Percentiles rank a stretch among this genome's conserved stretches.
phyloP scores from a whole-genome alignment of 2,797 vertebrate species.

The Netta rufina region DNA sequence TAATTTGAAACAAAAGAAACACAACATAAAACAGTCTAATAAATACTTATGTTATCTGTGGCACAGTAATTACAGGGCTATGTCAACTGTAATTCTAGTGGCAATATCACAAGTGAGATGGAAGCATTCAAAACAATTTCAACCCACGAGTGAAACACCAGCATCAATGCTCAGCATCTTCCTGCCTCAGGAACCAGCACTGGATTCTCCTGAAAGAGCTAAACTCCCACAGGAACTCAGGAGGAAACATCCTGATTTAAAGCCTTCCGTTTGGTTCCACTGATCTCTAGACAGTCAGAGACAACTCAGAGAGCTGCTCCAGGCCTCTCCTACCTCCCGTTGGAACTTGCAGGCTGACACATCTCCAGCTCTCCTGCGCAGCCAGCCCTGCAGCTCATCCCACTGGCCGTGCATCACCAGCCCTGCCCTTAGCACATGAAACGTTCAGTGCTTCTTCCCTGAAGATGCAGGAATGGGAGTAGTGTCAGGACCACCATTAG shows the following conservation, averaged over 20 bases:
- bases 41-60: background rate
- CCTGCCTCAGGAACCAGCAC: background rate
- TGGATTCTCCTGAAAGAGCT: background rate
- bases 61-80: background rate
- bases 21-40: background rate
- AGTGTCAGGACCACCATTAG: background rate
- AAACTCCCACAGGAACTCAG: background rate
- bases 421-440: background rate
- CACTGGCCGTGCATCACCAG: background rate
- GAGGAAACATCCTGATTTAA: background rate
- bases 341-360: background rate
- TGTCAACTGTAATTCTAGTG: background rate
- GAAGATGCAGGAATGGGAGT: background rate
- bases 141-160: background rate
- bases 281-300: background rate
- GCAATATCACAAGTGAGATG: background rate
- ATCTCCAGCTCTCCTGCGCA: rapidly evolving
- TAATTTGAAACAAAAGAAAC: background rate
- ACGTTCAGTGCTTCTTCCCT: background rate
- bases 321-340: background rate
- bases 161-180: background rate
- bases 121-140: background rate
- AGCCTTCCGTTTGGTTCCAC: background rate
- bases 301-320: background rate
- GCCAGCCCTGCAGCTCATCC: rapidly evolving